These are phyloP conservation scores for Smithornis capensis DNA, from an alignment of 2,113 vertebrate species.

Conservation along the genomic window DNA sequence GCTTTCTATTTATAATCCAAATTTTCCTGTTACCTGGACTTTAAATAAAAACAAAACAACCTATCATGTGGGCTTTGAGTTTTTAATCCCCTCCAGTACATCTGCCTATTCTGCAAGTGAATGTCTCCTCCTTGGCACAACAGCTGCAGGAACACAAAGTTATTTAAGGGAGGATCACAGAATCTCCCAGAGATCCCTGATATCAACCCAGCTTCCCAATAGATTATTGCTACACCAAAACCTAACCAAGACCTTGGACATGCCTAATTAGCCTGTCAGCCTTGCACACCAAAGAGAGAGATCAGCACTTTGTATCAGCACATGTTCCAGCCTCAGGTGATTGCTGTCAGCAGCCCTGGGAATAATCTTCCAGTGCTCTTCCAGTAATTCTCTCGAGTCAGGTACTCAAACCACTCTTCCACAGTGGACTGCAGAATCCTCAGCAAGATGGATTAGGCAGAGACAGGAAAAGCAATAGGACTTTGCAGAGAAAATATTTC, in stretches of 20 bases:
- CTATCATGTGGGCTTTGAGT: not conserved
- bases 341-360: not conserved
- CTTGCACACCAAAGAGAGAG: not conserved
- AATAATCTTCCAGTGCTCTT: not conserved
- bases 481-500: not conserved
- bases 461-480: not conserved
- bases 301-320: not conserved
- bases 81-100: not conserved
- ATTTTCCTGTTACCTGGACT: constrained; percentile 62
- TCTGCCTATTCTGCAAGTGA: not conserved
- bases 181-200: not conserved
- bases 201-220: not conserved
- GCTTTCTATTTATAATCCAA: constrained; percentile 58
- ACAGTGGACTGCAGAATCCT: not conserved
- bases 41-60: constrained; percentile 47
- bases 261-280: not conserved
- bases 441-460: not conserved
- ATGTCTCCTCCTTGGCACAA: not conserved
- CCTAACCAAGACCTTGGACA: not conserved
- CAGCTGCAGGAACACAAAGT: not conserved
- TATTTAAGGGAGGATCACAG: not conserved
- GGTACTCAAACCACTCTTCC: accelerated
- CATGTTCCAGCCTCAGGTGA: not conserved
- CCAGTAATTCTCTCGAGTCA: not conserved
- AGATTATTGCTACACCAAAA: not conserved